Evolutionary conservation across 2,888 invertebrate species (phyloP), one percentile per base, ranked within the genome.

Genomic region (Aporophyla lueneburgensis): DNA sequence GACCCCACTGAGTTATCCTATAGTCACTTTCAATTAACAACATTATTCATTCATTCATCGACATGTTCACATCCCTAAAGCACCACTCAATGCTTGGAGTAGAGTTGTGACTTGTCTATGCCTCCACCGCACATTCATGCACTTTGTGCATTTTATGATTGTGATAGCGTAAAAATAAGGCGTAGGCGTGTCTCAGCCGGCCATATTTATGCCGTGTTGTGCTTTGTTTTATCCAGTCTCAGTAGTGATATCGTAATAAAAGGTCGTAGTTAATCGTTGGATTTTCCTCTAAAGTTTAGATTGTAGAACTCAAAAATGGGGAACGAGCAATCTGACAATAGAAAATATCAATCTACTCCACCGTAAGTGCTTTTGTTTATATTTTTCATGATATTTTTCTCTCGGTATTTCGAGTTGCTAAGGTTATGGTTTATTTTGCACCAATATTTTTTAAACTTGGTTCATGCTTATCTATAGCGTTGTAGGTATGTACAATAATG

Each of bases 61-160:
- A 74, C 19, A 71, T 9, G 0, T n/a, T 59, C 2, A 53, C 80
- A 65, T 59, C 69, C 33, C 71, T 80, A 56, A 21, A 43, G 6
- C n/a, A n/a, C 19, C 9, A 67, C 51, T 9, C 33, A 5, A 3
- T 51, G 51, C 12, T n/a, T 53, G n/a, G 27, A 46, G 33, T 53
- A n/a, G 43, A 46, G 33, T 59, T 59, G 16, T 14, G 9, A 7
- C 16, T 75, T 76, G 80, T 81, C 80, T 81, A 68, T 81, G 80
- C 54, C 9, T 14, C 49, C 2, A 46, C 3, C 9, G n/a, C 43
- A 19, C 4, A 49, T 68, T 19, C 27, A 40, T 78, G 63, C 27
- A 72, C 67, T 72, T 78, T 69, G 33, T 46, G 62, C 51, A 33
- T 56, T 66, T 1, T n/a, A n/a, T n/a, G 46, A 19, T 54, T 2